Evolutionary conservation across 2,888 invertebrate genomes (phyloP), one percentile per base, ranked within the genome.

Genomic region (Cyclophora punctaria): DNA sequence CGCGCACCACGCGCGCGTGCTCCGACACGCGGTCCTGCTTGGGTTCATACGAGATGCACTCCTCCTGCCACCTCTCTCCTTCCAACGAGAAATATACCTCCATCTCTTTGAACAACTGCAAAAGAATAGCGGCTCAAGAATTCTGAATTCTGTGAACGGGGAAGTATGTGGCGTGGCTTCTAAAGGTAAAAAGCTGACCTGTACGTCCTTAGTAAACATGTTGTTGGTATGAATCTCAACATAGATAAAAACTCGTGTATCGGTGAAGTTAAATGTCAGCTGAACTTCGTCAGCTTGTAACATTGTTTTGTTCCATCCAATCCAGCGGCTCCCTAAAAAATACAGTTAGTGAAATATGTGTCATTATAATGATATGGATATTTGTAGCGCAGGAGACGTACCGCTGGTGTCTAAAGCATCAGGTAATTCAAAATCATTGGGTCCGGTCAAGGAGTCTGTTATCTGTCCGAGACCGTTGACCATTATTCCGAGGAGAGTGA

Each of bases 301-400:
- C 58, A 92, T 90, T 4, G 92, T 90, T 66, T 93, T 92, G 70
- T 92, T 92, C 97, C 97, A 97, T 35, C 97, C 97, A 3, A 97
- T 93, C 97, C 97, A 97, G 47, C 92, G 89, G 45, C 90, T 90
- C 41, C 92, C 92, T 92, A 61, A 37, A 69, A 72, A 44, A 48
- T 20, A 20, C 20, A 20, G 20, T 20, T 20, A 20, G 20, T 20
- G 20, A 20, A 20, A 20, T 20, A 20, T 20, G 20, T 20, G 20
- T 20, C 20, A 20, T 20, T 20, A 20, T 20, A 20, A 20, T 20
- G 20, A 20, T 20, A 20, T 20, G 20, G 20, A 20, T 20, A 20
- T 20, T 20, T 20, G 20, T 20, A 44, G 5, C 3, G n/a, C 4
- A n/a, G 42, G 42, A n/a, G 42, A 58, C 62, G 73, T 75, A 91